A percentile compares a stretch with the other conserved stretches of the same genome.
These are phyloP conservation scores for Rhincodon typus DNA, from an alignment of 2,797 vertebrate genomes.

Conservation along the genomic window DNA sequence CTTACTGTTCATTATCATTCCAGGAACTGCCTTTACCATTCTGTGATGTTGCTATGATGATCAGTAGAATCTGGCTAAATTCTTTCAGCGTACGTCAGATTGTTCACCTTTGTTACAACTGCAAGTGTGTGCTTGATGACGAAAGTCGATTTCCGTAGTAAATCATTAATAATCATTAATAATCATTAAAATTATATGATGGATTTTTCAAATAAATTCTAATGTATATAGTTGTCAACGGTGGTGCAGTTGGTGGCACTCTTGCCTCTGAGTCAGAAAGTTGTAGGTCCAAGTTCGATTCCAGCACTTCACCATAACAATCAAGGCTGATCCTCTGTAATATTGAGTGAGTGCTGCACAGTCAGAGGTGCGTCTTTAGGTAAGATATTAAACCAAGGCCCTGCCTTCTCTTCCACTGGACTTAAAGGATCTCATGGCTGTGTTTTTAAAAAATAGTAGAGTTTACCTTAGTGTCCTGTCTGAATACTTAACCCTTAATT, in stretches of 20 bases:
- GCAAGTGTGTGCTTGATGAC: not conserved
- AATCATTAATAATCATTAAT: not conserved
- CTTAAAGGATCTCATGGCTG: too few species aligned
- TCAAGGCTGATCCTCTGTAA: not conserved
- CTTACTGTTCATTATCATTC: not conserved
- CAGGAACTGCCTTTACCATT: not conserved
- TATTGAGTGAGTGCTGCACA: not conserved
- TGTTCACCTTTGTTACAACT: not conserved
- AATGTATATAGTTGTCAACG: not conserved
- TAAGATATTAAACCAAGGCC: too few species aligned
- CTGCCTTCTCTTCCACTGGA: too few species aligned
- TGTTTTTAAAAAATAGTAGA: too few species aligned
- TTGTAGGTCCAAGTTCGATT: not conserved
- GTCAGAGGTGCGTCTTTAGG: not conserved
- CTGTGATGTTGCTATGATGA: not conserved
- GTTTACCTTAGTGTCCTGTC: not conserved
- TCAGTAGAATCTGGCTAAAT: not conserved
- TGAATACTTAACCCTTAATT: not conserved
- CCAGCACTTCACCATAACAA: not conserved
- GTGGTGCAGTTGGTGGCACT: not conserved
- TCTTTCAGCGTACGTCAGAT: not conserved
- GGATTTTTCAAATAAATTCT: not conserved
- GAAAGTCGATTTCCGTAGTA: not conserved
- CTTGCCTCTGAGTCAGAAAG: not conserved
- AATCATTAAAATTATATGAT: not conserved